phyloP scores from a whole-genome alignment of 2,888 invertebrate genomes.

The Antheraea yamamai region DNA sequence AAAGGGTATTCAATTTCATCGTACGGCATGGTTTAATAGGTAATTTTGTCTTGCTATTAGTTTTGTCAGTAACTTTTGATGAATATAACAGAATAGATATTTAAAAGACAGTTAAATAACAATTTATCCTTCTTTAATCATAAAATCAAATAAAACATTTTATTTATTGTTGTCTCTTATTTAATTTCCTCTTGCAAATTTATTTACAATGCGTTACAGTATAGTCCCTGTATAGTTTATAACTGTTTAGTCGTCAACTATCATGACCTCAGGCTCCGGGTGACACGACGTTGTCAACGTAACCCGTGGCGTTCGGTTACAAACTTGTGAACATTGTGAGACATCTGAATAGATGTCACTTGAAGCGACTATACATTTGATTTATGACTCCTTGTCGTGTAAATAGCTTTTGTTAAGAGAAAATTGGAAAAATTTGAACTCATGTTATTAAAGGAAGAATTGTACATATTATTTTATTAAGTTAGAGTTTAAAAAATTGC shows the following conservation, averaged over 20 bases:
- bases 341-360: slow-evolving; percentile 37
- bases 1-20: no score
- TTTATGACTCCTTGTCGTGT: slow-evolving; percentile 6
- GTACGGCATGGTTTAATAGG: no score
- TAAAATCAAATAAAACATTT: background rate
- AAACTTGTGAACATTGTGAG: slow-evolving; percentile 54
- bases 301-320: slow-evolving; percentile 46
- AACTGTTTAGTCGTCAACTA: slow-evolving; percentile 45
- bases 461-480: background rate
- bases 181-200: background rate
- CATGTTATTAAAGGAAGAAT: background rate
- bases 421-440: background rate
- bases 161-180: background rate
- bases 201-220: background rate
- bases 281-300: slow-evolving; percentile 58
- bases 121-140: no score
- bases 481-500: background rate
- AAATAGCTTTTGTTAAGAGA: slow-evolving; percentile 21
- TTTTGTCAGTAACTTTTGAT: no score
- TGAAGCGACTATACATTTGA: slow-evolving; percentile 20
- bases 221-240: background rate
- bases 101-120: no score
- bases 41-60: no score
- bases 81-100: no score
- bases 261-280: slow-evolving; percentile 49